Conservation (phyloP, 2,113 vertebrate species). For the Cyrtonyx montezumae region DNA sequence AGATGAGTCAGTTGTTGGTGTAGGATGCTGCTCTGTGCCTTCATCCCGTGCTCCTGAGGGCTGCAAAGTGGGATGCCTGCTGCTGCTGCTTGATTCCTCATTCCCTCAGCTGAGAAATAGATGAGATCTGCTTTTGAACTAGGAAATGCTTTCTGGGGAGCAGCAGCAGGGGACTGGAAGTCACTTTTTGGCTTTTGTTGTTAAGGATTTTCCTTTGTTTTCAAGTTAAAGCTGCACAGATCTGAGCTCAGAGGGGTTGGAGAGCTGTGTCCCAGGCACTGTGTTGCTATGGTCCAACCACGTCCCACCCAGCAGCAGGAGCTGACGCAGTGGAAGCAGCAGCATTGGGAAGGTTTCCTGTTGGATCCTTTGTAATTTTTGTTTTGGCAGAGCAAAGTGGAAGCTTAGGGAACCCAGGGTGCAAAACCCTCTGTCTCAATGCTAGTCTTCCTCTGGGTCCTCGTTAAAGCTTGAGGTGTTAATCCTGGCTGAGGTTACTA, state of each 20-base stretch:
- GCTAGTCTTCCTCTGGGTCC: not conserved
- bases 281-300: not conserved
- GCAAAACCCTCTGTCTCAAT: not conserved
- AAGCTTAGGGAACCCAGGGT: accelerated
- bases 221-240: not conserved
- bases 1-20: not conserved
- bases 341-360: conserved; percentile 17
- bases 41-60: not conserved
- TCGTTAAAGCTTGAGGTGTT: accelerated
- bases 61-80: not conserved
- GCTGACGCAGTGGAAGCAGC: conserved; percentile 33
- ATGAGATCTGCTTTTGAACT: not conserved
- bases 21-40: not conserved
- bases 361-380: not conserved
- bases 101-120: not conserved
- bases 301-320: not conserved
- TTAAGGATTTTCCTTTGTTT: not conserved
- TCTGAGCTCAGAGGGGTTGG: accelerated
- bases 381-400: not conserved
- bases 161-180: not conserved
- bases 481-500: not conserved
- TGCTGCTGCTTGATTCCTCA: not conserved
- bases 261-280: not conserved
- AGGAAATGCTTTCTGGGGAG: not conserved
- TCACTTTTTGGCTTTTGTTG: not conserved